Percentiles rank a stretch among this genome's conserved stretches.
Conservation (phyloP, 2,888 invertebrate genomes). For the Drosophila tripunctata region DNA sequence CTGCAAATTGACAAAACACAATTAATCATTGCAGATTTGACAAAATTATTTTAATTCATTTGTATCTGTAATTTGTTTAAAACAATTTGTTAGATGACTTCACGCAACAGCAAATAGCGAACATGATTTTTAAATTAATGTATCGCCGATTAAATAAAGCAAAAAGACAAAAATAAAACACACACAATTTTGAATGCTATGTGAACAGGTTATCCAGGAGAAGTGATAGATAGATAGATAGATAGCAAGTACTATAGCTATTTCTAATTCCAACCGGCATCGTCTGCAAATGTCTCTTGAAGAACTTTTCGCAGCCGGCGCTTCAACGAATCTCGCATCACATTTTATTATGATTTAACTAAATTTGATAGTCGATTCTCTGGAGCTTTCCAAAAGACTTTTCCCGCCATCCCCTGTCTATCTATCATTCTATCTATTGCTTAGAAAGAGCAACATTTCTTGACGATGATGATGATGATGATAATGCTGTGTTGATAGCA, state of each 20-base stretch:
- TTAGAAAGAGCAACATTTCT: too few relatives aligned
- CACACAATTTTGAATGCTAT: not conserved
- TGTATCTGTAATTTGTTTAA: conserved; percentile 62
- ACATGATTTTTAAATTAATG: conserved; percentile 61
- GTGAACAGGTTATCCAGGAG: conserved; percentile 25
- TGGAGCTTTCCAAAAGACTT: conserved; percentile 41
- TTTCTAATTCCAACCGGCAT: not conserved
- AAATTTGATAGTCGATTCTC: conserved; percentile 68
- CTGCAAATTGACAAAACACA: conserved; percentile 30
- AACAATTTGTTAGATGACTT: conserved; percentile 68
- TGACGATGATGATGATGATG: conserved; percentile 17
- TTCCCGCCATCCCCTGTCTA: too few relatives aligned
- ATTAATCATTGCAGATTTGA: conserved; percentile 63
- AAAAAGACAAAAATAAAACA: conserved; percentile 38
- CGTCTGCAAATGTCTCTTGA: not conserved
- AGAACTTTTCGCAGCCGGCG: conserved; percentile 38
- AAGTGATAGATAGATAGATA: too few relatives aligned
- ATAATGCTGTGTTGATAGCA: conserved; percentile 40
- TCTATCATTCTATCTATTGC: conserved; percentile 15
- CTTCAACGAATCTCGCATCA: conserved; percentile 55
- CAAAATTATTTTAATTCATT: conserved; percentile 57
- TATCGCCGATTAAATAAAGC: conserved; percentile 46
- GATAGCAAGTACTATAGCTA: not conserved
- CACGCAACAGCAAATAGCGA: conserved; percentile 53
- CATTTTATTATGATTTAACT: conserved; percentile 76